These are phyloP conservation scores for Petrophora chlorosata DNA, from an alignment of 2,888 invertebrate species.

Conservation along the genomic window DNA sequence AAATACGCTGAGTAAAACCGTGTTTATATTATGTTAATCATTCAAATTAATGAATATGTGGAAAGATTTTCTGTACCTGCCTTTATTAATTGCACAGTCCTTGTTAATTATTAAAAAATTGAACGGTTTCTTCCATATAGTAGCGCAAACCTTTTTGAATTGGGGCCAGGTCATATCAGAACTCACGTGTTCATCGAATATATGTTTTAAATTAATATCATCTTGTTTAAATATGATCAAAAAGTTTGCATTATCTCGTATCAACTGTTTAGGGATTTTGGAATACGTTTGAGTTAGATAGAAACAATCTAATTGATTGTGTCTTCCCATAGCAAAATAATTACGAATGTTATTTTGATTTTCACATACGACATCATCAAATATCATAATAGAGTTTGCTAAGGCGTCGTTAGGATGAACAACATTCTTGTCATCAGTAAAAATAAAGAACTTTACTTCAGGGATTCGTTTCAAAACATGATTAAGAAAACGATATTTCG, in stretches of 20 bases:
- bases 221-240: constrained; percentile 44
- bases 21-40: no score
- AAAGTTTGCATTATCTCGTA: constrained; percentile 26
- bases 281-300: constrained; percentile 42
- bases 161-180: constrained; percentile 35
- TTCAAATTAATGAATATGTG: constrained; percentile 16
- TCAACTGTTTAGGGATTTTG: constrained; percentile 42
- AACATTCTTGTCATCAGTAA: constrained; percentile 8
- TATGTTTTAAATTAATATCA: constrained; percentile 41
- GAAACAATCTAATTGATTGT: constrained; percentile 35
- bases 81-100: constrained; percentile 14
- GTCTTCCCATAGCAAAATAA: constrained; percentile 25
- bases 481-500: constrained; percentile 13
- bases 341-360: constrained; percentile 23
- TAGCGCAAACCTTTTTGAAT: constrained; percentile 27
- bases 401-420: constrained; percentile 26
- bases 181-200: constrained; percentile 43
- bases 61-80: constrained; percentile 20
- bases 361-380: constrained; percentile 32
- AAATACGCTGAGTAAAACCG: no score
- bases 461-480: constrained; percentile 10
- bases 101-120: constrained; percentile 19
- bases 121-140: constrained; percentile 4
- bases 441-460: constrained; percentile 1
- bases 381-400: constrained; percentile 24